phyloP scores from a whole-genome alignment of 2,888 invertebrate species.

The Oxyscelio sp. region DNA sequence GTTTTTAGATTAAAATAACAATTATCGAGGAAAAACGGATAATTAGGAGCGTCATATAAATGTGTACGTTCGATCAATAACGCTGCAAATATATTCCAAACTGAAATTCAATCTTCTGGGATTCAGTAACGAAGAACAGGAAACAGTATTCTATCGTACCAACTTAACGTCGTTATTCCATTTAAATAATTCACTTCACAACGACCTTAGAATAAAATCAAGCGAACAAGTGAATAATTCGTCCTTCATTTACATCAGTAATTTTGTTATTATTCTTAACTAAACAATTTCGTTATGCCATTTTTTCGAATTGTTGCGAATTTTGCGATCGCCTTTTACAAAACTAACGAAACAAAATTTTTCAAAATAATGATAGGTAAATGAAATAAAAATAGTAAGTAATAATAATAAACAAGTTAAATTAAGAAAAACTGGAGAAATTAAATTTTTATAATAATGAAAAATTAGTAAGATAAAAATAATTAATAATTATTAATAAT shows the following conservation, averaged over 20 bases:
- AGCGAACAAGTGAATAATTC: conserved; percentile 72
- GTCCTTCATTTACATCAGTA: conserved; percentile 51
- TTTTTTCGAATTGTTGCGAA: too few species aligned
- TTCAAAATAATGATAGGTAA: too few species aligned
- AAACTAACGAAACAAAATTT: too few species aligned
- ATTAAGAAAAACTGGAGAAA: too few species aligned
- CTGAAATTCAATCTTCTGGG: conserved; percentile 73
- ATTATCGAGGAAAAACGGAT: conserved; percentile 61
- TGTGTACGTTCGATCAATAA: conserved; percentile 63
- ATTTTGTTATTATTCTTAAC: conserved; percentile 52
- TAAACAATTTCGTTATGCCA: too few species aligned
- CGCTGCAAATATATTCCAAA: conserved; percentile 70
- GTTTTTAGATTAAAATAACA: conserved; percentile 55
- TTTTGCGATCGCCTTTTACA: too few species aligned
- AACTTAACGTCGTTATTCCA: conserved; percentile 77
- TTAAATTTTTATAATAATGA: too few species aligned
- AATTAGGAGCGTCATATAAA: conserved; percentile 49
- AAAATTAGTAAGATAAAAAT: too few species aligned
- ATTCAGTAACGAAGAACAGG: conserved; percentile 71
- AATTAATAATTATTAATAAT: too few species aligned
- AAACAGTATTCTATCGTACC: conserved; percentile 73
- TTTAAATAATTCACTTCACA: conserved; percentile 79
- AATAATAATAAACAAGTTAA: too few species aligned
- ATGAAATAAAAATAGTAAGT: too few species aligned
- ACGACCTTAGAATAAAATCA: conserved; percentile 68